phyloP scores from a whole-genome alignment of 2,797 vertebrate species.

The Acanthurus leucopareius region DNA sequence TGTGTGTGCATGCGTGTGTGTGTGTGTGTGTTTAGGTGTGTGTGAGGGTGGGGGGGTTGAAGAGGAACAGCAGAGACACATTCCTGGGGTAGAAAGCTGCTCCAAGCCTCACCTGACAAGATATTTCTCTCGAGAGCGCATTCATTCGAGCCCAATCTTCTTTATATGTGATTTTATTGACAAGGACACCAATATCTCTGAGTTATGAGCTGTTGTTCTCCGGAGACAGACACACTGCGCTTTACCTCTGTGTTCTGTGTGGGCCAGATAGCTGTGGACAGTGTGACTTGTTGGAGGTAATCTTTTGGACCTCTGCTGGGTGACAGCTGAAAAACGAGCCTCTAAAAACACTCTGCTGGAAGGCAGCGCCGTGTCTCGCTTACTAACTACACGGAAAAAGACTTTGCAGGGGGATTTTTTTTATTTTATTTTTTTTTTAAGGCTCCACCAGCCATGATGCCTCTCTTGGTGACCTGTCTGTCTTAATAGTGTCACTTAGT shows the following conservation, averaged over 20 bases:
- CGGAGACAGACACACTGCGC: constrained; percentile 47
- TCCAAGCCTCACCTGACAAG: constrained; percentile 71
- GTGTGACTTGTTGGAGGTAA: constrained; percentile 70
- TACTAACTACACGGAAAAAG: constrained; percentile 41
- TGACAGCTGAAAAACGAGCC: constrained; percentile 80
- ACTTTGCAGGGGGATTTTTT: constrained; percentile 1
- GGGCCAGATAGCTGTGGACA: constrained; percentile 70
- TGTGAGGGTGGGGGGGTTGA: background rate
- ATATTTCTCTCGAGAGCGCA: constrained; percentile 73
- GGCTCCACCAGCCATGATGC: constrained; percentile 2
- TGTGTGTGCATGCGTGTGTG: background rate
- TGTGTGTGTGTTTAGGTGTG: too few relatives aligned
- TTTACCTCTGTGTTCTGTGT: constrained; percentile 64
- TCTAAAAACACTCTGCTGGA: constrained; percentile 59
- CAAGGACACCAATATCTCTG: constrained; percentile 75
- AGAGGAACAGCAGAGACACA: constrained; percentile 55
- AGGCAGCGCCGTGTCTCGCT: constrained; percentile 54
- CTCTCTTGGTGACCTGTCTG: background rate
- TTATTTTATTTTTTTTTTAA: background rate
- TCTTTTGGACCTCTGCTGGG: constrained; percentile 69
- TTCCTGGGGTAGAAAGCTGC: constrained; percentile 73
- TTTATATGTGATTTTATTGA: constrained; percentile 78
- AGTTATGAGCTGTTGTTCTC: constrained; percentile 77
- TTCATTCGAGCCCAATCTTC: constrained; percentile 75
- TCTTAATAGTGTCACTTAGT: background rate